Percentiles rank a stretch among this genome's conserved stretches.
These are phyloP conservation scores for Enteromius trimaculatus DNA, from an alignment of 2,797 vertebrate genomes.

Conservation along the genomic window DNA sequence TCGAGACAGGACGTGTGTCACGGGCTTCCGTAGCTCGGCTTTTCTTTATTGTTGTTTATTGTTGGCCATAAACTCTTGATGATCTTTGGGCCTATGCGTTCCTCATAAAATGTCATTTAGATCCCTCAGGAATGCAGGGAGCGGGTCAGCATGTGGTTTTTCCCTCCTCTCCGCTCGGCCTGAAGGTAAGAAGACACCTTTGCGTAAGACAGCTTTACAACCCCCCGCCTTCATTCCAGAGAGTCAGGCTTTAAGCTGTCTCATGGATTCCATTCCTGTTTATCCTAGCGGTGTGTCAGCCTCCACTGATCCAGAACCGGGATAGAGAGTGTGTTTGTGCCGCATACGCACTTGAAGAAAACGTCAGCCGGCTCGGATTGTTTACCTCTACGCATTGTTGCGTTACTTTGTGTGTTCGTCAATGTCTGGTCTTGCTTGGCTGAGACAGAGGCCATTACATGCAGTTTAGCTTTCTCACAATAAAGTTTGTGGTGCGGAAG, in stretches of 20 bases:
- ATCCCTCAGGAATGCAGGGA: conserved; percentile 70
- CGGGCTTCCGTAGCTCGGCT: conserved; percentile 65
- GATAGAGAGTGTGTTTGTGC: conserved; percentile 55
- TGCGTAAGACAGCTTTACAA: conserved; percentile 71
- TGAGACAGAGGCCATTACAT: conserved; percentile 57
- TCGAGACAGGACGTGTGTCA: conserved; percentile 60
- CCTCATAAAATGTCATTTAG: conserved; percentile 72
- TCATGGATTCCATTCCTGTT: conserved; percentile 70
- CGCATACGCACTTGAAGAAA: conserved; percentile 42
- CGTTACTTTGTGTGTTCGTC: conserved; percentile 63
- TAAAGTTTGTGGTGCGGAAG: conserved; percentile 39
- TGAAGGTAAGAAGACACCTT: conserved; percentile 72
- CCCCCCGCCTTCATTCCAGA: conserved; percentile 28
- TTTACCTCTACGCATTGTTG: conserved; percentile 69
- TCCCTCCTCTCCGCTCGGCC: conserved; percentile 36
- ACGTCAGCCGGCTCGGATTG: conserved; percentile 42
- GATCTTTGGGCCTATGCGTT: conserved; percentile 68
- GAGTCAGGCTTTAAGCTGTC: conserved; percentile 65
- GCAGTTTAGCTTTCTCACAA: conserved; percentile 50
- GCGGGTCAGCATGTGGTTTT: conserved; percentile 27
- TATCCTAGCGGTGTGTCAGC: conserved; percentile 69
- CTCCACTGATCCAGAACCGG: conserved; percentile 75
- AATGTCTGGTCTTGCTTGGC: conserved; percentile 44
- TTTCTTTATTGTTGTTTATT: conserved; percentile 70
- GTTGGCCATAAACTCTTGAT: conserved; percentile 70